phyloP scores from a whole-genome alignment of 2,113 vertebrate genomes.

The Leptobrachium ailaonicum region DNA sequence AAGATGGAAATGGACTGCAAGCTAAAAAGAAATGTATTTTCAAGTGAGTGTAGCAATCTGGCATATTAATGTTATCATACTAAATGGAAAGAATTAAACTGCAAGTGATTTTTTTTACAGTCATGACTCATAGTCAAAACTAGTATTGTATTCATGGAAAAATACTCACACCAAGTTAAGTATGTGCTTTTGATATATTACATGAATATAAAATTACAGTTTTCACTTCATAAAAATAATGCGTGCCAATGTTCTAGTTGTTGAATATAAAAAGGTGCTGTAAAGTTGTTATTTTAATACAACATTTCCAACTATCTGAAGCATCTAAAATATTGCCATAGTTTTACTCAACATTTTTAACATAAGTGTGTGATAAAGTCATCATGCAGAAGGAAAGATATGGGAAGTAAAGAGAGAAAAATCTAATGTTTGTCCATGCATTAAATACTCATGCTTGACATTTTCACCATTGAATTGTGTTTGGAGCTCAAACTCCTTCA shows the following conservation, averaged over 20 bases:
- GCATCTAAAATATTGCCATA: slow-evolving; percentile 22
- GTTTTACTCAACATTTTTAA: slow-evolving; percentile 9
- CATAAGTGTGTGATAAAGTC: background rate
- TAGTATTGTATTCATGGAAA: slow-evolving; percentile 40
- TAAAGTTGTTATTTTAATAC: slow-evolving; percentile 33
- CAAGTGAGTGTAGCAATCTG: slow-evolving; percentile 14
- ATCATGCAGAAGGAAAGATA: no score
- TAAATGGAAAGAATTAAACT: slow-evolving; percentile 45
- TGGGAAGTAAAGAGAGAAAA: no score
- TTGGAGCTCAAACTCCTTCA: no score
- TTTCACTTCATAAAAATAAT: slow-evolving; percentile 48
- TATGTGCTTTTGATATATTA: slow-evolving; percentile 49
- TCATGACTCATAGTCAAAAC: slow-evolving; percentile 42
- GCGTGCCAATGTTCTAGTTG: slow-evolving; percentile 37
- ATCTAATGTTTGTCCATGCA: no score
- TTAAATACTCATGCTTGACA: no score
- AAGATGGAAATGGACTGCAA: background rate
- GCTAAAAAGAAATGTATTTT: slow-evolving; percentile 18
- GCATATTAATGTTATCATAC: slow-evolving; percentile 21
- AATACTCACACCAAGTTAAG: slow-evolving; percentile 49
- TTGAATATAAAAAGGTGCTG: slow-evolving; percentile 14
- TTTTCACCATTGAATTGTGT: no score
- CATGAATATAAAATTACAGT: slow-evolving; percentile 48
- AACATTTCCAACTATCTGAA: slow-evolving; percentile 38
- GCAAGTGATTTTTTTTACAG: slow-evolving; percentile 40